Base-by-base conservation (phyloP, 2,113 vertebrate species). In the Lepisosteus oculatus region DNA sequence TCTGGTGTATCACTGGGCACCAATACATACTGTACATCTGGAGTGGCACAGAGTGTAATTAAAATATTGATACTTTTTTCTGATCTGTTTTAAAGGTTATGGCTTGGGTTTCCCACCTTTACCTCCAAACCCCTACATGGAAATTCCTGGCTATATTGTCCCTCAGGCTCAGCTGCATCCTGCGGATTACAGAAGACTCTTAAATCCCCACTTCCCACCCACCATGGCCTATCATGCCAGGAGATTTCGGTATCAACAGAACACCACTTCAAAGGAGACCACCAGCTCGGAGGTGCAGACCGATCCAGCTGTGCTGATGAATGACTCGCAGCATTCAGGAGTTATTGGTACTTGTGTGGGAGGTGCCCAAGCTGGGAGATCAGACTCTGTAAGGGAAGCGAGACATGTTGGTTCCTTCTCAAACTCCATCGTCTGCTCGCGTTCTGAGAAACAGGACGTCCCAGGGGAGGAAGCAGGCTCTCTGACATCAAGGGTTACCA, bases 271-370 rank as follows among this genome's bases (percentile, higher is more conserved):
- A 43, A 76, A 76, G 62, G 83, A 87, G 13, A 89, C 79, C 75
- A 83, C 80, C 54, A 91, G 70, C 73, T 83, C 84, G 0, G 87
- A 93, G 75, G 88, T 92, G 3, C 91, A 93, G 77, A 93, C 91
- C 0, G 91, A 93, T 29, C 88, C 90, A 0, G 13, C 66, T 3
- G 6, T 61, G 0, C 4, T 44, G 0, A 68, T 43, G 51, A 65
- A 42, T 9, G 72, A 67, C 45, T 73, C 74, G 0, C 8, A 68
- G 0, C 66, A 44, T 3, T 67, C 80, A 45, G 47, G 41, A 17
- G 43, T 2, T 0, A 2, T 0, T 0, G 6, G 43, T 14, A 29
- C 54, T 15, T 61, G 0, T 14, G 68, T 1, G 7, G n/a, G 0
- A 55, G 70, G 0, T 44, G 70, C 5, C 14, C 71, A 0, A 72